Conservation (phyloP, 2,888 invertebrate genomes). For the Ommatoiulus sabulosus region DNA sequence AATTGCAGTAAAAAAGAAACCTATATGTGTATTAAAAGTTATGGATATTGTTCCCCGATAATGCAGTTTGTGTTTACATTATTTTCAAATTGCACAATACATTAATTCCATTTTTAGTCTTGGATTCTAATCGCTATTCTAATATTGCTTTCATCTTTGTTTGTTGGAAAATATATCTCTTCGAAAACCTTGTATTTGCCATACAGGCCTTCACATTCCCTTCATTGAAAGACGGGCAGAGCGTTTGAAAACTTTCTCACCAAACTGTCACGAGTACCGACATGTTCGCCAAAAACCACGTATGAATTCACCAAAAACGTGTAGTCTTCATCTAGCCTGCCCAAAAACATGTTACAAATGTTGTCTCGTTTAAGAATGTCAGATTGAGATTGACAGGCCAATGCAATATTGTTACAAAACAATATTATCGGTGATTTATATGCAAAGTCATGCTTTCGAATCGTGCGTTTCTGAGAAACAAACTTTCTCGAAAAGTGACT, state of each 20-base stretch:
- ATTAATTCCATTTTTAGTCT: too few species aligned
- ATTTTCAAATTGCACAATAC: too few species aligned
- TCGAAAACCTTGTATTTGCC: too few species aligned
- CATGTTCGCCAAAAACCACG: not conserved
- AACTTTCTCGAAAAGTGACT: not conserved
- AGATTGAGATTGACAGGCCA: not conserved
- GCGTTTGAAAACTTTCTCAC: not conserved
- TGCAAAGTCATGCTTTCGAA: not conserved
- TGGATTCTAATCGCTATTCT: too few species aligned
- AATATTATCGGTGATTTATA: constrained; percentile 12
- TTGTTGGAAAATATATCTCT: too few species aligned
- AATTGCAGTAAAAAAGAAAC: too few species aligned
- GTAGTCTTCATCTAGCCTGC: not conserved
- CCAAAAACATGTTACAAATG: not conserved
- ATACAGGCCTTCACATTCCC: not conserved
- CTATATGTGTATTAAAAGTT: too few species aligned
- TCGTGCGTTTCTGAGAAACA: constrained; percentile 12
- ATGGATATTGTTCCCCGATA: too few species aligned
- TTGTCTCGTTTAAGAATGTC: not conserved
- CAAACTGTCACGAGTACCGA: not conserved
- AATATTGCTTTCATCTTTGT: too few species aligned
- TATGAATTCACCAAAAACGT: not conserved
- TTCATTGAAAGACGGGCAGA: not conserved
- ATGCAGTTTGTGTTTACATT: too few species aligned
- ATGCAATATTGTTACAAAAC: constrained; percentile 23